Evolutionary conservation across 2,113 vertebrate genomes (phyloP).

Genomic region (Origma solitaria): DNA sequence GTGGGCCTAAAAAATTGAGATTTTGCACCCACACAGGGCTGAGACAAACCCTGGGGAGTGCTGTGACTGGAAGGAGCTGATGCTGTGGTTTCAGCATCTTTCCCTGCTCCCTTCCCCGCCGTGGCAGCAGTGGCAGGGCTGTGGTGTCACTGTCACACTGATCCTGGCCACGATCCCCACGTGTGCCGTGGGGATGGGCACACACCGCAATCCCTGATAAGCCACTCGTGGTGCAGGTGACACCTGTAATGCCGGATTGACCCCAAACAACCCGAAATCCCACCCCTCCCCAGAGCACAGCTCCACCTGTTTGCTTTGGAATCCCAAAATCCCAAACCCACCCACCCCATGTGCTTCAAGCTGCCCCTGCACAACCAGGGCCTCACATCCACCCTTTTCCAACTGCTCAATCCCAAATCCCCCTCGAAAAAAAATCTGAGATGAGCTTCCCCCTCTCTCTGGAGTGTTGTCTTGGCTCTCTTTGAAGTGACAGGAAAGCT

Average conservation of each 20-base stretch:
- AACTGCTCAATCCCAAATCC: not conserved
- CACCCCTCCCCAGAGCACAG: not conserved
- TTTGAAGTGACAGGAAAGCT: not conserved
- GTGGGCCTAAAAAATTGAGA: not conserved
- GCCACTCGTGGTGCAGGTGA: accelerated
- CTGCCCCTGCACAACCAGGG: accelerated
- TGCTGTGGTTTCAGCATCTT: not conserved
- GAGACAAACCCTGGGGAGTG: not conserved
- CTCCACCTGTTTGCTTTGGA: not conserved
- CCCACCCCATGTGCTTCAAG: accelerated
- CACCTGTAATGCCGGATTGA: not conserved
- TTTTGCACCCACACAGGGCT: not conserved
- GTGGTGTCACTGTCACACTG: accelerated
- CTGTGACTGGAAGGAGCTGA: not conserved
- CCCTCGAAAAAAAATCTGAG: not conserved
- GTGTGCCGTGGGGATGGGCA: accelerated
- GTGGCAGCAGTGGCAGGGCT: not conserved
- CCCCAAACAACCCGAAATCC: not conserved
- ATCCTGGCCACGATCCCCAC: not conserved
- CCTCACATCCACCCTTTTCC: not conserved
- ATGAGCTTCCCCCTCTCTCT: not conserved
- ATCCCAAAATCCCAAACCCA: not conserved
- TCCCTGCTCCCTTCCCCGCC: not conserved
- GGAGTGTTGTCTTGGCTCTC: not conserved
- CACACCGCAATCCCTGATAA: accelerated